Base-by-base conservation (phyloP, 1,140 invertebrate genomes). In the Nymphalis io region DNA sequence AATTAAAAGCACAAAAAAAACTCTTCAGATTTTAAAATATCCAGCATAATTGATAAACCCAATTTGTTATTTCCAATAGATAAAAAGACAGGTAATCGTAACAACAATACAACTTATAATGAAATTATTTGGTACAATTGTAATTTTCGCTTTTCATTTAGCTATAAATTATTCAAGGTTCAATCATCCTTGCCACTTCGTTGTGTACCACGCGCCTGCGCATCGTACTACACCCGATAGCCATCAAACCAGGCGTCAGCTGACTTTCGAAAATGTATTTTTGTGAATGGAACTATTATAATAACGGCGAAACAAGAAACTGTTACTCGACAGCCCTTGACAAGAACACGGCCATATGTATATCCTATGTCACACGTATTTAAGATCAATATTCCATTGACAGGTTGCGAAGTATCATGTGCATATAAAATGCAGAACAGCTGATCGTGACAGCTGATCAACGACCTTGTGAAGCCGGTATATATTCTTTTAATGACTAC, bases 261-360 rank as follows among this genome's bases (percentile, higher is more conserved):
- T 70, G 68, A 70, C 55, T 70, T 60, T 65, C 57, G 27, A 70
- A 70, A 70, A 57, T 60, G 60, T 48, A 70, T 70, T 70, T 69
- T 70, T 69, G 62, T 70, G 68, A 70, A 70, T 70, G 68, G 53
- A 53, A 61, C 39, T 4, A 11, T 57, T 53, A 39, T 70, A 58
- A 60, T 69, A 65, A 64, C 61, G 60, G 60, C 27, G 27, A 33
- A 48, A 42, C 59, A 39, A 60, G 27, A 55, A 23, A 66, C 39
- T 33, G 55, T 62, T 69, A 48, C 60, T n/a, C 27, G 38, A 12
- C 40, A 38, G 46, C 53, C 55, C 63, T 58, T 46, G 21, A 44
- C 21, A 6, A 27, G 18, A 1, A 13, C 15, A 44, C 12, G 1
- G 10, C 0, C 21, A 20, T 8, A 40, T 46, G 27, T 58, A 58